Evolutionary conservation across 2,888 invertebrate species (phyloP).

Genomic region (Drosophila monieri): DNA sequence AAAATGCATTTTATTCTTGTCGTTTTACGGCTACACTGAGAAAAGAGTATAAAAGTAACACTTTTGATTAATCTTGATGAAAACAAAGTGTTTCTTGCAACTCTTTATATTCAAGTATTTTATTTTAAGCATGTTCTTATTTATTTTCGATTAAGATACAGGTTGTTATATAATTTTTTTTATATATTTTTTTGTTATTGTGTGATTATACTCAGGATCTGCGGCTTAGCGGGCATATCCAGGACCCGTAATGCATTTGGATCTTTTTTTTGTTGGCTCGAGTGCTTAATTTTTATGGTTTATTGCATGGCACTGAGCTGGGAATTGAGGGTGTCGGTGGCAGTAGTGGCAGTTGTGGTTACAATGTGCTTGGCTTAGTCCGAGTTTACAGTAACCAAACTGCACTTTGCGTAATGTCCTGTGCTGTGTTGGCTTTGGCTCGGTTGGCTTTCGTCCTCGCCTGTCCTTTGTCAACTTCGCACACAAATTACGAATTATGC

Average conservation of each 20-base stretch:
- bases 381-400: constrained; percentile 36
- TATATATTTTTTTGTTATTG: not conserved
- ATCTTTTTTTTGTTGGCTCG: constrained; percentile 46
- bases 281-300: constrained; percentile 64
- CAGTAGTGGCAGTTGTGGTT: constrained; percentile 22
- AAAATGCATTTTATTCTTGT: constrained; percentile 63
- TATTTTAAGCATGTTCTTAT: not conserved
- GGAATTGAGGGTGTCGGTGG: constrained; percentile 13
- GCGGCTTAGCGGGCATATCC: constrained; percentile 43
- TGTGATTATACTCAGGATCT: not conserved
- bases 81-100: constrained; percentile 38
- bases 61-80: not conserved
- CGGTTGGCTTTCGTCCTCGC: constrained; percentile 9
- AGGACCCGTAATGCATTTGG: constrained; percentile 53
- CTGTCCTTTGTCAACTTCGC: not conserved
- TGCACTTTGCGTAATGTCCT: constrained; percentile 65
- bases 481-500: constrained; percentile 43
- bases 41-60: not conserved
- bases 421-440: constrained; percentile 26
- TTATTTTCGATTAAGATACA: not conserved
- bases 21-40: constrained; percentile 40
- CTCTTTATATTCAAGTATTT: too few species aligned
- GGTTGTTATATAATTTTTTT: too few species aligned
- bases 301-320: constrained; percentile 54
- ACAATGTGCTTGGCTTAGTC: constrained; percentile 37